Percentiles rank a stretch among this genome's conserved stretches.
Conservation (phyloP, 1,140 invertebrate species). For the Cyrtorhinus lividipennis region DNA sequence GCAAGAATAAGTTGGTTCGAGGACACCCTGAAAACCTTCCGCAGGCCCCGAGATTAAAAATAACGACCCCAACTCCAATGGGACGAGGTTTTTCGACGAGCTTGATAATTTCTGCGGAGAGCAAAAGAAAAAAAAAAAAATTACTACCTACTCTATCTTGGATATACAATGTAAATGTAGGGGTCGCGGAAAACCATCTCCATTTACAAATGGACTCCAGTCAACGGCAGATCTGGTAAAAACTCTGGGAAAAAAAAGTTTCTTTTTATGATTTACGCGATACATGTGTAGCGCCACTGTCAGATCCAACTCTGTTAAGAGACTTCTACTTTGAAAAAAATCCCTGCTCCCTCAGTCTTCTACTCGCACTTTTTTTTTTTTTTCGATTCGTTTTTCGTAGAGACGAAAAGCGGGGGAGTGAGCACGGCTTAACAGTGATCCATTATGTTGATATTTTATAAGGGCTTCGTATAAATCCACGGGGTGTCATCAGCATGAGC, state of each 20-base stretch:
- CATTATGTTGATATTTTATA: neutral
- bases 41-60: too few species aligned
- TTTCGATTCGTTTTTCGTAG: neutral
- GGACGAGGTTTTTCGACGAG: too few species aligned
- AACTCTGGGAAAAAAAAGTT: neutral
- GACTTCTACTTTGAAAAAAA: neutral
- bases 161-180: neutral
- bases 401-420: neutral
- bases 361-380: neutral
- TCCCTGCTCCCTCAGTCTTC: neutral
- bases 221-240: neutral
- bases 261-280: neutral
- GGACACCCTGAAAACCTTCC: too few species aligned
- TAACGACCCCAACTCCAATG: too few species aligned
- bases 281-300: conserved; percentile 8
- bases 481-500: neutral
- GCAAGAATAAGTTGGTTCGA: too few species aligned
- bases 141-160: too few species aligned
- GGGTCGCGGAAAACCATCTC: neutral
- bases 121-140: too few species aligned
- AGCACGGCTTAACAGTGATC: neutral
- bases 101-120: too few species aligned
- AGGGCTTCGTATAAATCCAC: neutral
- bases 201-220: neutral
- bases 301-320: neutral